phyloP scores from a whole-genome alignment of 2,888 invertebrate genomes.

The Agrotis puta region DNA sequence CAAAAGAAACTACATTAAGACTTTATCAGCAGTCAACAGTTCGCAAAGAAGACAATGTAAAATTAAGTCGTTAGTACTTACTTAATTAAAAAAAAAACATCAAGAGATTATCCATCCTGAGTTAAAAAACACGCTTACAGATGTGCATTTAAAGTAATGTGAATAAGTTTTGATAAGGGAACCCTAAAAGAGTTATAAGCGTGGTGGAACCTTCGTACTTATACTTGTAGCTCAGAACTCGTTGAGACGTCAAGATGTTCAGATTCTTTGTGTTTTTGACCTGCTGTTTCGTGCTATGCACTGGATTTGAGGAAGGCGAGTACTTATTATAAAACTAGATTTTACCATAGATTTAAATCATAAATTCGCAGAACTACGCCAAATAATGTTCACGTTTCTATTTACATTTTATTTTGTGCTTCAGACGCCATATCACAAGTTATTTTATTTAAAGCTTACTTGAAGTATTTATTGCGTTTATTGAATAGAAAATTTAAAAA shows the following conservation, averaged over 20 bases:
- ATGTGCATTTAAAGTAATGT: not conserved
- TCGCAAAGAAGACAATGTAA: not conserved
- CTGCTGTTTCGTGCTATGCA: slow-evolving; percentile 23
- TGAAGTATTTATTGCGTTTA: no score
- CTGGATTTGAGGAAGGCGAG: slow-evolving; percentile 28
- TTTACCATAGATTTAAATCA: not conserved
- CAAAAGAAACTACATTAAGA: not conserved
- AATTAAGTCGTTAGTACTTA: not conserved
- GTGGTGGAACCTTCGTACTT: not conserved
- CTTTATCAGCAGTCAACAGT: not conserved
- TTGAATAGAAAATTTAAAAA: no score
- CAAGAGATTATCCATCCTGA: not conserved
- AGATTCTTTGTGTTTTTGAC: slow-evolving; percentile 22
- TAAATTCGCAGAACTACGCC: not conserved
- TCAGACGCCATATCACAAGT: no score
- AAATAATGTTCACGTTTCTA: no score
- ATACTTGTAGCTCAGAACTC: slow-evolving; percentile 18
- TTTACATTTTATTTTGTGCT: no score
- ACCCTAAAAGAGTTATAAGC: no score
- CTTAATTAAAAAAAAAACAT: not conserved
- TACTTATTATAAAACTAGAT: not conserved
- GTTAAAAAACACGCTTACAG: not conserved
- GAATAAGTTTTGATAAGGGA: slow-evolving; percentile 6
- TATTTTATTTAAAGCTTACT: no score
- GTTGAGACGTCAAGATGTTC: slow-evolving; percentile 31